Conservation (phyloP, 1,140 invertebrate genomes). For the Sinonovacula constricta region DNA sequence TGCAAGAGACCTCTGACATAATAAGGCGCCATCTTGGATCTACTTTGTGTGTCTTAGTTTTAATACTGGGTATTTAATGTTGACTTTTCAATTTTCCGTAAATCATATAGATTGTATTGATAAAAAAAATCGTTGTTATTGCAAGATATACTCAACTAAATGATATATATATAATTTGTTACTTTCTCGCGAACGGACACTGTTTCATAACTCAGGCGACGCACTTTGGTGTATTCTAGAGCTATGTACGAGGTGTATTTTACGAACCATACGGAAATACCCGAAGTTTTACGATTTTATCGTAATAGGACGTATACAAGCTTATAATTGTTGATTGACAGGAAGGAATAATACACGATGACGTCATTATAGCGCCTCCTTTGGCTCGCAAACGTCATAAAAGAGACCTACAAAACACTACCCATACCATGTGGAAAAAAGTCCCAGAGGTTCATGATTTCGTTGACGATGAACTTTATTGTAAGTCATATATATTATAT, state of each 20-base stretch:
- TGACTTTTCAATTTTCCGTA: too few species aligned
- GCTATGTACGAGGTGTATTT: not conserved
- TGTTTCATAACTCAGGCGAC: too few species aligned
- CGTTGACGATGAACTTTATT: slow-evolving; percentile 46
- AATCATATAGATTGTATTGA: too few species aligned
- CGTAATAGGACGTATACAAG: not conserved
- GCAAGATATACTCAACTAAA: too few species aligned
- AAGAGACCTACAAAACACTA: slow-evolving; percentile 43
- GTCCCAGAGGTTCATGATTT: slow-evolving; percentile 43
- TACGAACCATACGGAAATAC: not conserved
- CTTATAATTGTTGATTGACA: slow-evolving; percentile 13
- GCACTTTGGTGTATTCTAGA: not conserved
- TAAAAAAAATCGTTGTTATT: too few species aligned
- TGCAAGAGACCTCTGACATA: too few species aligned
- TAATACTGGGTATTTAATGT: too few species aligned
- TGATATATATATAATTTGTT: not conserved
- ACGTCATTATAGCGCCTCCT: slow-evolving; percentile 64
- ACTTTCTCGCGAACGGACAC: too few species aligned
- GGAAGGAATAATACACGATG: slow-evolving; percentile 67
- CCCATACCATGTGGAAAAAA: slow-evolving; percentile 62
- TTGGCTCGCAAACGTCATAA: slow-evolving; percentile 56
- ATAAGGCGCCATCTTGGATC: too few species aligned
- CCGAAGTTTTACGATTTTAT: not conserved
- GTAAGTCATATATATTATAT: slow-evolving; percentile 27
- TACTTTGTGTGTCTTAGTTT: too few species aligned